phyloP scores from a whole-genome alignment of 2,888 invertebrate species.

The Sinelater perroti region DNA sequence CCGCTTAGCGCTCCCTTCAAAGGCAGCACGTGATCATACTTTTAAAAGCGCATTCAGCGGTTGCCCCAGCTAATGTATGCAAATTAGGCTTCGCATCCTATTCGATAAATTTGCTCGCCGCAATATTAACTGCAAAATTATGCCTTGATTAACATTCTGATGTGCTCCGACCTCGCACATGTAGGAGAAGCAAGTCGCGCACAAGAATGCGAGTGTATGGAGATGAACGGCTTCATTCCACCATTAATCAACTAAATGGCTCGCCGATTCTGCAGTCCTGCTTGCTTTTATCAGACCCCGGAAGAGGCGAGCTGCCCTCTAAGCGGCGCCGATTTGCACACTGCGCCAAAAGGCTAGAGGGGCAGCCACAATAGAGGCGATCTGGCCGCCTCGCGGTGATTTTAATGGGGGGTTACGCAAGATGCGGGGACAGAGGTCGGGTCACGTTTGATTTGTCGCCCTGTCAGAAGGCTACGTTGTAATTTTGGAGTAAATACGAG shows the following conservation, averaged over 20 bases:
- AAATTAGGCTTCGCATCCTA: no score
- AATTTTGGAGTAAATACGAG: conserved; percentile 19
- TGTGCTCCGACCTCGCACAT: not conserved
- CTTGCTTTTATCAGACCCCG: no score
- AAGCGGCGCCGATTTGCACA: no score
- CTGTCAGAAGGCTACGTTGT: conserved; percentile 9
- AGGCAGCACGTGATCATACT: no score
- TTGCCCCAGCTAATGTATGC: no score
- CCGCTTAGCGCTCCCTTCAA: no score
- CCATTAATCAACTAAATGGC: no score
- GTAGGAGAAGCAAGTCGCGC: not conserved
- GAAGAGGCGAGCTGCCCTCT: no score
- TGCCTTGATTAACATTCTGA: not conserved
- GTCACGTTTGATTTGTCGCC: conserved; percentile 22
- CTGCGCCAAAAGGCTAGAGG: not conserved
- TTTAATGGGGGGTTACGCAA: conserved; percentile 13
- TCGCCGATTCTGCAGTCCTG: no score
- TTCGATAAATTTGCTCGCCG: not conserved
- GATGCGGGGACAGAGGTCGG: conserved; percentile 9
- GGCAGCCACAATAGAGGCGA: not conserved
- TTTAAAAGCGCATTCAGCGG: no score
- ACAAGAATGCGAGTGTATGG: not conserved
- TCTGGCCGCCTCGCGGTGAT: not conserved
- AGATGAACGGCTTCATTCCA: not conserved
- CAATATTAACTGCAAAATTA: not conserved